These are phyloP conservation scores for Labeo rohita DNA, from an alignment of 2,113 vertebrate genomes.

Conservation along the genomic window DNA sequence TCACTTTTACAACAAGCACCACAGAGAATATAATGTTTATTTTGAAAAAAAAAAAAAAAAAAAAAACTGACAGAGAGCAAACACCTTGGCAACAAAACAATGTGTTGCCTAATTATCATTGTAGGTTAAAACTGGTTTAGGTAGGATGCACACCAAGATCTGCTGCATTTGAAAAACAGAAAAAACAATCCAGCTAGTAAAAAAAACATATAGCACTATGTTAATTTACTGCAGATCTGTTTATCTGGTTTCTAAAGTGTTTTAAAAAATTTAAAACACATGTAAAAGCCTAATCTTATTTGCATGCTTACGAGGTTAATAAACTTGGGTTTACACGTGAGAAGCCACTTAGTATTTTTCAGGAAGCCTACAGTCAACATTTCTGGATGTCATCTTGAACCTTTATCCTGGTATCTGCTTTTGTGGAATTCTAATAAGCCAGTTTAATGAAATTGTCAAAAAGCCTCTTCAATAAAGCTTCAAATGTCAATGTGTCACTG, in stretches of 20 bases:
- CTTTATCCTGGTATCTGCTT: slow-evolving; percentile 1
- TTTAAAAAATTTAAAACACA: too few species aligned
- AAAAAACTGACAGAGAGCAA: neutral
- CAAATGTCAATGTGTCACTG: slow-evolving; percentile 39
- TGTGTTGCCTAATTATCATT: neutral
- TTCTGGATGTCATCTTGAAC: slow-evolving; percentile 8
- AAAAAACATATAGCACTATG: neutral
- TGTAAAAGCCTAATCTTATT: too few species aligned
- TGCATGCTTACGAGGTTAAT: too few species aligned
- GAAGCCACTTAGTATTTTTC: neutral
- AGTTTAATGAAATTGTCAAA: slow-evolving; percentile 35
- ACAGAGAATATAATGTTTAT: neutral
- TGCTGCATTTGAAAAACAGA: neutral
- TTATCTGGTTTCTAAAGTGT: neutral
- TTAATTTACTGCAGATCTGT: neutral
- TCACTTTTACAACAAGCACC: neutral
- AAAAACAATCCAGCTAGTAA: too few species aligned
- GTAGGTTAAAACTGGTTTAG: neutral
- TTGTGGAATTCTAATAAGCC: slow-evolving; percentile 28
- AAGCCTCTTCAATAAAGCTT: slow-evolving; percentile 36
- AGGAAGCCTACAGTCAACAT: neutral
- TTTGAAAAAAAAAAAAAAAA: neutral
- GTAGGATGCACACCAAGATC: neutral
- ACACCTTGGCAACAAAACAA: slow-evolving; percentile 5
- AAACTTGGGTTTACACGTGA: neutral